A percentile compares a stretch with the other conserved stretches of the same genome.
phyloP scores from a whole-genome alignment of 2,113 vertebrate genomes.

The Myotis yumanensis region DNA sequence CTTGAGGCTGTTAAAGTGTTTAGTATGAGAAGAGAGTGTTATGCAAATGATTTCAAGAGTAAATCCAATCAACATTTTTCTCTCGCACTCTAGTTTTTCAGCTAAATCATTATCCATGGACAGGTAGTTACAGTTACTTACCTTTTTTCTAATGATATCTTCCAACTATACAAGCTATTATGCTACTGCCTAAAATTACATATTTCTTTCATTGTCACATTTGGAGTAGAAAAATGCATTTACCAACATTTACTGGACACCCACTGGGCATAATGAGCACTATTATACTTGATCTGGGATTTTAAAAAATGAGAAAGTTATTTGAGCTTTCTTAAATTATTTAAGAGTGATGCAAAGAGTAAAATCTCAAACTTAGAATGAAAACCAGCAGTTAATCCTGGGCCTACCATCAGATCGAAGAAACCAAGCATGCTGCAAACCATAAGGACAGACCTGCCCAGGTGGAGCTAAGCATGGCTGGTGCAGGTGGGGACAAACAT shows the following conservation, averaged over 20 bases:
- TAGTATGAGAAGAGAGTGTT: neutral
- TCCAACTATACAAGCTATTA: neutral
- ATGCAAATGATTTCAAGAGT: conserved; percentile 46
- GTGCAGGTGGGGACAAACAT: too few species aligned
- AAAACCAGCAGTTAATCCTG: neutral
- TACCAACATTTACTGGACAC: neutral
- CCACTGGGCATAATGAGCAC: neutral
- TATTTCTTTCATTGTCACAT: conserved; percentile 26
- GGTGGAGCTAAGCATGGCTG: neutral
- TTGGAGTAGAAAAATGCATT: neutral
- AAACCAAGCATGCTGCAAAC: neutral
- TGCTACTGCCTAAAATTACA: neutral
- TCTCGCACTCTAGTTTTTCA: neutral
- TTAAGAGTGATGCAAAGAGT: neutral
- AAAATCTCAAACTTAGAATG: neutral
- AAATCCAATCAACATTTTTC: neutral
- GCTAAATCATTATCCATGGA: neutral
- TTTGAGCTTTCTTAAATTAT: conserved; percentile 1
- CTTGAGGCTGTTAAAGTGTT: neutral
- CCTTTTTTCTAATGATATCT: conserved; percentile 3
- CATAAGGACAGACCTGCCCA: rapidly evolving
- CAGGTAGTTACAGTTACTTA: neutral
- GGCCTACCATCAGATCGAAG: neutral
- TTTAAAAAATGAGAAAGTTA: conserved; percentile 1
- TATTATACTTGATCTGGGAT: neutral